Percentiles rank a stretch among this genome's conserved stretches.
Conservation (phyloP, 2,113 vertebrate genomes). For the Vicugna pacos region DNA sequence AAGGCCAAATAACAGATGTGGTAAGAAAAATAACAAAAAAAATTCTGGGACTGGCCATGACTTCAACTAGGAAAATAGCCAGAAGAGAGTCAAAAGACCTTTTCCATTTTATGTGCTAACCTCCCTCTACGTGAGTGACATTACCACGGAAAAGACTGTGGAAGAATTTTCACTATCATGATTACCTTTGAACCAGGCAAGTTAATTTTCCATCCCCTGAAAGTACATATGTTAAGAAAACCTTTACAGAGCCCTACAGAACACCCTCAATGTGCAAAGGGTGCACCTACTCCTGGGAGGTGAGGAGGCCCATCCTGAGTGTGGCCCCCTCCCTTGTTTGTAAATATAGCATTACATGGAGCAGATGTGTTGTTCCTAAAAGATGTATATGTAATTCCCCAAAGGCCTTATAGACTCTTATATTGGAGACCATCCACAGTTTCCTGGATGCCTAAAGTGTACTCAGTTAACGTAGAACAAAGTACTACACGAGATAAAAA, state of each 20-base stretch:
- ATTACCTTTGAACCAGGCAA: not conserved
- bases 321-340: not conserved
- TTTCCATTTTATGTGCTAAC: not conserved
- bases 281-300: too few relatives aligned
- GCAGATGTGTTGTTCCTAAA: not conserved
- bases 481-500: not conserved
- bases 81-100: not conserved
- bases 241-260: not conserved
- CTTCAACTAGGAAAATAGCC: not conserved
- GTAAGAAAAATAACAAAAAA: not conserved
- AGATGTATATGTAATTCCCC: not conserved
- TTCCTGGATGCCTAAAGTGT: not conserved
- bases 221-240: not conserved
- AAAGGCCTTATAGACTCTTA: not conserved
- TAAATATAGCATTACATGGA: not conserved
- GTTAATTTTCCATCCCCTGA: not conserved
- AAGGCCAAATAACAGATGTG: not conserved
- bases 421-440: not conserved
- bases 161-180: not conserved
- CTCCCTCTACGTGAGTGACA: not conserved
- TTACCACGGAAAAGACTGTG: not conserved
- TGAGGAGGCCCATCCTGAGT: not conserved
- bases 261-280: not conserved
- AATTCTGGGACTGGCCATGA: not conserved
- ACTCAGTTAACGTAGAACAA: not conserved